Conservation (phyloP, 2,797 vertebrate genomes). For the Coccyzus lansbergi region DNA sequence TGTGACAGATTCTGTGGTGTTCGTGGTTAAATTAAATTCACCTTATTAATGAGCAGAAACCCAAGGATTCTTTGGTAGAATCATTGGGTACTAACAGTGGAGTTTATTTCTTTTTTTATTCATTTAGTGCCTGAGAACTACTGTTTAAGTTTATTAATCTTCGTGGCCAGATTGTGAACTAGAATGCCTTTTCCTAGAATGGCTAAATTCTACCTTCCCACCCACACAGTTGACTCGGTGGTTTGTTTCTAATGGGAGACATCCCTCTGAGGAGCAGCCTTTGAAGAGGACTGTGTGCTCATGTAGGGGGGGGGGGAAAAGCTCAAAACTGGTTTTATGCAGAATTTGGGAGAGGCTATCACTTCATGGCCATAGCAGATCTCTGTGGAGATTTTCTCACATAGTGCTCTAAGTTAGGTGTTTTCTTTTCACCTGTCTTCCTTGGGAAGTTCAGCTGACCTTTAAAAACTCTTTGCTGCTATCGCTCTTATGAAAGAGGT, state of each 20-base stretch:
- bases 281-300: not conserved
- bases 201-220: not conserved
- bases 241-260: not conserved
- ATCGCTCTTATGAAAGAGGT: not conserved
- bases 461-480: constrained; percentile 27
- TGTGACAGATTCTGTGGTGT: not conserved
- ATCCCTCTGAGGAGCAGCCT: not conserved
- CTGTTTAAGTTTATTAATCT: not conserved
- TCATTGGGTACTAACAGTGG: not conserved
- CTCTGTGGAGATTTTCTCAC: not conserved
- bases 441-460: constrained; percentile 34
- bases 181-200: not conserved
- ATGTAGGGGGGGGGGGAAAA: not conserved
- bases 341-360: not conserved
- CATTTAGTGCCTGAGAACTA: not conserved
- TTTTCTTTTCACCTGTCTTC: not conserved
- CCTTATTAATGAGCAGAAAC: not conserved
- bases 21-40: not conserved
- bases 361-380: not conserved
- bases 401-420: not conserved
- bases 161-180: not conserved
- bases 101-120: not conserved
- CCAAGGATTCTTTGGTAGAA: not conserved
- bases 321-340: fast-evolving
- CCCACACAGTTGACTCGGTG: not conserved